Evolutionary conservation across 1,140 invertebrate species (phyloP), one percentile per base, ranked within the genome.

Genomic region (Hylaeus volcanicus): DNA sequence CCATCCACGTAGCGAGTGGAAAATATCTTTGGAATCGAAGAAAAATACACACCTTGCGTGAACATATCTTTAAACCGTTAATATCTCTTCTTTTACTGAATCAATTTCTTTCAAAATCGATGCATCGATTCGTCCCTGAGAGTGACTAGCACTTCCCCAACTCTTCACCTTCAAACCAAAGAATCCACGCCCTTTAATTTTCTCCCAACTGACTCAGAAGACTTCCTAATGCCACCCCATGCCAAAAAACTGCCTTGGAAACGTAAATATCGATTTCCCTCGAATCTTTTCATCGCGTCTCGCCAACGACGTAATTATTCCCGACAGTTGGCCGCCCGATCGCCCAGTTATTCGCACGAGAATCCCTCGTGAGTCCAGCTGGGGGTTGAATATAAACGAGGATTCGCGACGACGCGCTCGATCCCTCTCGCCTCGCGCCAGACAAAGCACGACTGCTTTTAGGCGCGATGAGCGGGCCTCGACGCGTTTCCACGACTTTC

Each of bases 311-410:
- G 72, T 74, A 53, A 58, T 51, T 48, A 41, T 26, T 26, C 26
- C 26, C 26, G 26, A 26, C 26, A 26, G 45, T 26, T 45, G 51
- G 65, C 26, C 64, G 51, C 74, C 39, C 45, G 56, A 70, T 77
- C 48, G 43, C 37, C 48, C 63, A 65, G 63, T 41, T 51, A 43
- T 56, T 72, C 63, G 51, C 37, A 15, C 58, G 26, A 61, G 48
- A 14, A 12, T 41, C 3, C 26, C 8, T 48, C 48, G 65, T n/a
- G 11, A 68, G 15, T n/a, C 3, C 6, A 2, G 2, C 2, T 15
- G 8, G 5, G 48, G 5, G 14, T 15, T 51, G 77, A 74, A 79
- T 79, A 74, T 74, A 55, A 79, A 74, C 56, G 70, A 73, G 61
- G 15, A 48, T 11, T 48, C 37, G 1, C 66, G 45, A 26, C 55